These are phyloP conservation scores for Cricetomys ansorgei DNA, from an alignment of 2,113 vertebrate species.

Conservation along the genomic window DNA sequence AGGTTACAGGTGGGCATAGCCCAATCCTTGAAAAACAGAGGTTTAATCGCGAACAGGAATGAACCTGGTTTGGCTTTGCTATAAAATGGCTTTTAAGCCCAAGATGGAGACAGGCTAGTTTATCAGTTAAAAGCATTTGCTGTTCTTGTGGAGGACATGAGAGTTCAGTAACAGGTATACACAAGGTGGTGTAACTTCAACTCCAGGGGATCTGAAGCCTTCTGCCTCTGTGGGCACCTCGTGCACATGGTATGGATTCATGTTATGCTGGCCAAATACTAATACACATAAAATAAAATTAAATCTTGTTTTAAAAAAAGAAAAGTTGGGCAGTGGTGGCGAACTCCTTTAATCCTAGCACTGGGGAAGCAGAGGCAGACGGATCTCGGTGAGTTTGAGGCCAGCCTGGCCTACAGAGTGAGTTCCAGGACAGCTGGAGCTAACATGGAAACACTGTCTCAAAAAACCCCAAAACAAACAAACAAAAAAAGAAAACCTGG, in stretches of 20 bases:
- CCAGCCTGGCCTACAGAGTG: neutral
- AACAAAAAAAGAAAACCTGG: neutral
- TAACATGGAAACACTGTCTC: neutral
- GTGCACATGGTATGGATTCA: neutral
- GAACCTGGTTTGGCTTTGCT: too few relatives aligned
- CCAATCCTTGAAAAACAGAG: too few relatives aligned
- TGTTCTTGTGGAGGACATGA: neutral
- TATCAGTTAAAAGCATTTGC: neutral
- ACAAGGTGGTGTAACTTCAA: neutral
- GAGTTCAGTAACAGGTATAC: neutral
- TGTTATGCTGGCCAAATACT: neutral
- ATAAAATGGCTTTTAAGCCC: too few relatives aligned
- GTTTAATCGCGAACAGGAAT: too few relatives aligned
- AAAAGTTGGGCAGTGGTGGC: neutral
- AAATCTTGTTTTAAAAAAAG: neutral
- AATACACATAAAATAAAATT: too few relatives aligned
- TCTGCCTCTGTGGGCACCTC: neutral
- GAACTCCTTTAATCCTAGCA: neutral
- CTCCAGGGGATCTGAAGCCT: neutral
- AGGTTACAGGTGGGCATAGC: neutral
- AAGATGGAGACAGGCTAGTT: too few relatives aligned
- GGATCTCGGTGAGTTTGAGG: neutral
- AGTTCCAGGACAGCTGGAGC: neutral
- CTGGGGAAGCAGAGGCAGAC: neutral
- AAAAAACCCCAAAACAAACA: accelerated